Percentiles rank a stretch among this genome's conserved stretches.
Conservation (phyloP, 2,888 invertebrate genomes). For the Caenorhabditis sulstoni region DNA sequence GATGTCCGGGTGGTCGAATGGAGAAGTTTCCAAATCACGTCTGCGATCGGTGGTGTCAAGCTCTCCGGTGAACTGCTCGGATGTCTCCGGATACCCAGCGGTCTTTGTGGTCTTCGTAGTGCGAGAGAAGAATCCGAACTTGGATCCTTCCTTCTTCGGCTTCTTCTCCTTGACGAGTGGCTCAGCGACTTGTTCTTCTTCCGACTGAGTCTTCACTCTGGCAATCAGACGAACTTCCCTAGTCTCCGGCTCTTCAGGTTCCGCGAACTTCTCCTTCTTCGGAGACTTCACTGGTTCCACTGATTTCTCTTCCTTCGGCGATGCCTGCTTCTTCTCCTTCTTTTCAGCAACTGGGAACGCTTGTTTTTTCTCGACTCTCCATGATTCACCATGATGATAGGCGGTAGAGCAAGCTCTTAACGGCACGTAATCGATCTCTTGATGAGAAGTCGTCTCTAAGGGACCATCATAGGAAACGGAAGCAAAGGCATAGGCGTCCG, state of each 20-base stretch:
- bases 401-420: conserved; percentile 30
- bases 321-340: conserved; percentile 13
- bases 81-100: conserved; percentile 22
- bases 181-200: conserved; percentile 8
- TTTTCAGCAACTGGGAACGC: neutral
- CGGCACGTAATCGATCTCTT: conserved; percentile 28
- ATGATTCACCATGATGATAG: conserved; percentile 51
- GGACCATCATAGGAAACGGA: conserved; percentile 38
- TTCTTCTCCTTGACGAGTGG: conserved; percentile 22
- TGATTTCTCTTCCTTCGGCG: conserved; percentile 6
- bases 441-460: conserved; percentile 27
- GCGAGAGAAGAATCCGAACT: conserved; percentile 44
- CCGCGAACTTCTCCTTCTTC: conserved; percentile 7
- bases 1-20: conserved; percentile 15
- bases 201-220: conserved; percentile 14
- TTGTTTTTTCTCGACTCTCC: conserved; percentile 11
- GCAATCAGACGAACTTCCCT: conserved; percentile 49
- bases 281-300: conserved; percentile 19
- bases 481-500: conserved; percentile 27
- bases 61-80: conserved; percentile 51
- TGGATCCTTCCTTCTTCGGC: conserved; percentile 41
- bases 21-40: conserved; percentile 33
- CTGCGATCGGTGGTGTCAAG: conserved; percentile 26
- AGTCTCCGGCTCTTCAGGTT: conserved; percentile 29
- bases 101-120: conserved; percentile 16